phyloP scores from a whole-genome alignment of 92 coral and sea anemone species.

The Pocillopora meandrina region DNA sequence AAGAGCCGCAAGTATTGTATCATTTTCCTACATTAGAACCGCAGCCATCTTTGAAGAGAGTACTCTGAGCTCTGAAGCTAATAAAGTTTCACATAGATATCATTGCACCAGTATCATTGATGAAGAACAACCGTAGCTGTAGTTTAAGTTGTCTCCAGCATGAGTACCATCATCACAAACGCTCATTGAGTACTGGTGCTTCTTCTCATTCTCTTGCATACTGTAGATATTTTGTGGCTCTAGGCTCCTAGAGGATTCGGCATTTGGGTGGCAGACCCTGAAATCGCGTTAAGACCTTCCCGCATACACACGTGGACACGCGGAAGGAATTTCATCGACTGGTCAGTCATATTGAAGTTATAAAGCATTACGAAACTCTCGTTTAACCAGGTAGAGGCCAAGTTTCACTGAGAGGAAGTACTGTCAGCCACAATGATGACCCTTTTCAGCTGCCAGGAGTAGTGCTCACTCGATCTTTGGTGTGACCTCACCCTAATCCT shows the following conservation, averaged over 20 bases:
- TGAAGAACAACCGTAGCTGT: too few species aligned
- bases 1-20: too few species aligned
- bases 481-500: conserved; percentile 25
- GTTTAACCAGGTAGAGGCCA: too few species aligned
- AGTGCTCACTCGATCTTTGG: conserved; percentile 36
- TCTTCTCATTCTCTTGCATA: conserved; percentile 57
- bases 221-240: conserved; percentile 53
- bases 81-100: too few species aligned
- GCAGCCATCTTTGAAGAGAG: too few species aligned
- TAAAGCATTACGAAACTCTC: background rate
- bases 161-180: too few species aligned
- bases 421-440: conserved; percentile 53
- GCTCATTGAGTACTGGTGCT: conserved; percentile 13
- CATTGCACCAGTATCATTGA: too few species aligned
- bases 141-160: too few species aligned
- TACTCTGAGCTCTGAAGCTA: too few species aligned
- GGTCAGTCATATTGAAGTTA: background rate
- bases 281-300: conserved; percentile 29
- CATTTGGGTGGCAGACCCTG: conserved; percentile 41
- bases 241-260: conserved; percentile 43
- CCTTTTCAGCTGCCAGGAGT: conserved; percentile 48
- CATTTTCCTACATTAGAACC: too few species aligned
- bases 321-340: background rate
- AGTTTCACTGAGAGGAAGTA: conserved; percentile 41
- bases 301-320: conserved; percentile 42